Percentiles rank a stretch among this genome's conserved stretches.
Evolutionary conservation across 2,888 invertebrate genomes (phyloP).

Genomic region (Agrochola lota): DNA sequence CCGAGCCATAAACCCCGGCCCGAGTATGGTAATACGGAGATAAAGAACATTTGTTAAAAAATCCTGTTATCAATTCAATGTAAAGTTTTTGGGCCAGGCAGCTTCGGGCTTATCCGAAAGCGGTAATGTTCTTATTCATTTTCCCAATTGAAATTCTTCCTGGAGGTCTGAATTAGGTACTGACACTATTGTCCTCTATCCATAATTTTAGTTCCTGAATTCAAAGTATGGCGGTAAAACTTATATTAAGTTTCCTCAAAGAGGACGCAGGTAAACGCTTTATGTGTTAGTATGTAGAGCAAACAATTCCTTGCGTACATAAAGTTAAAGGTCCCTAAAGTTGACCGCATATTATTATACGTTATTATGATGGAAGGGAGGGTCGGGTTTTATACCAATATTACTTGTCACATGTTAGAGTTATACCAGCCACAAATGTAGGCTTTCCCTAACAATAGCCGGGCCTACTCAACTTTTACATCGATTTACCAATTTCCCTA

Average conservation of each 20-base stretch:
- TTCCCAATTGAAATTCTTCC: neutral
- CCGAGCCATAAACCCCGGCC: constrained; percentile 40
- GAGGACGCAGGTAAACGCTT: constrained; percentile 38
- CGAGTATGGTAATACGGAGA: constrained; percentile 50
- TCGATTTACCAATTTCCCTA: constrained; percentile 68
- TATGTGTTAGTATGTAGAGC: constrained; percentile 49
- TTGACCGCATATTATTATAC: constrained; percentile 76
- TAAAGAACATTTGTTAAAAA: constrained; percentile 33
- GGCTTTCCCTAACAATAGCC: constrained; percentile 67
- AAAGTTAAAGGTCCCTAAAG: constrained; percentile 73
- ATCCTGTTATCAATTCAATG: constrained; percentile 26
- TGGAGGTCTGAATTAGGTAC: neutral
- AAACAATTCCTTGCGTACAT: constrained; percentile 70
- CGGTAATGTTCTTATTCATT: constrained; percentile 4
- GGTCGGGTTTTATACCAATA: constrained; percentile 76
- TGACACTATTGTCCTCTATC: constrained; percentile 10
- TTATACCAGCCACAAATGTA: constrained; percentile 71
- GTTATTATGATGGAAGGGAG: constrained; percentile 76
- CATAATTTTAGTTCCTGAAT: constrained; percentile 3
- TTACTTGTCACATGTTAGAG: constrained; percentile 75
- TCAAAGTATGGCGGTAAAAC: constrained; percentile 13
- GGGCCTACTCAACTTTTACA: constrained; percentile 72
- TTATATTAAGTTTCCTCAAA: constrained; percentile 30
- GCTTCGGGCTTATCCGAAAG: constrained; percentile 5
- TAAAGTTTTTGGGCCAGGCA: neutral